These are phyloP conservation scores for Hermaeophaga mercurialis DNA, from an alignment of 2,888 invertebrate species.

Conservation along the genomic window DNA sequence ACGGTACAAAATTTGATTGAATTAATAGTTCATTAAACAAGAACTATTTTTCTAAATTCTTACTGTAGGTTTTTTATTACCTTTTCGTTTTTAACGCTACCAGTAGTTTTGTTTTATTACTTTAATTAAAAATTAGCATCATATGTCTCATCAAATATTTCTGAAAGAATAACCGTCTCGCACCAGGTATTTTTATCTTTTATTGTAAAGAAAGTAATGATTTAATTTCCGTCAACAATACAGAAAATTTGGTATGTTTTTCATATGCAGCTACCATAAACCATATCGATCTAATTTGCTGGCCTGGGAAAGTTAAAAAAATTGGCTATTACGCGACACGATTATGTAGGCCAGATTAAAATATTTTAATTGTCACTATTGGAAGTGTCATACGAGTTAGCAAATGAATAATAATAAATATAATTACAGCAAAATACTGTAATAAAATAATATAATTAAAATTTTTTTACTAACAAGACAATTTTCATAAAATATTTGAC, in stretches of 20 bases:
- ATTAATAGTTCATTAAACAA: no score
- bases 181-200: constrained; percentile 21
- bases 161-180: constrained; percentile 10
- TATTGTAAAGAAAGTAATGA: constrained; percentile 20
- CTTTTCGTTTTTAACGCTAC: no score
- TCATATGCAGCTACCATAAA: constrained; percentile 19
- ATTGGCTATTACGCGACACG: constrained; percentile 8
- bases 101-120: no score
- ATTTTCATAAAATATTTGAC: no score
- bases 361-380: constrained; percentile 1
- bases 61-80: no score
- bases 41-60: no score
- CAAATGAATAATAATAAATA: no score
- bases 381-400: background rate
- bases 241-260: constrained; percentile 22
- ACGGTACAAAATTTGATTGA: no score
- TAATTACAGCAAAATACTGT: no score
- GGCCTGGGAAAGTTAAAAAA: constrained; percentile 26
- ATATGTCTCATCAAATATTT: constrained; percentile 20
- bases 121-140: constrained; percentile 13
- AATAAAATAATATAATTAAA: no score
- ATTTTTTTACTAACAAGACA: no score
- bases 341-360: constrained; percentile 11
- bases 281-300: constrained; percentile 29
- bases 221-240: constrained; percentile 16